Evolutionary conservation across 1,140 invertebrate species (phyloP), one percentile per base, ranked within the genome.

Genomic region (Bombus sibiricus): DNA sequence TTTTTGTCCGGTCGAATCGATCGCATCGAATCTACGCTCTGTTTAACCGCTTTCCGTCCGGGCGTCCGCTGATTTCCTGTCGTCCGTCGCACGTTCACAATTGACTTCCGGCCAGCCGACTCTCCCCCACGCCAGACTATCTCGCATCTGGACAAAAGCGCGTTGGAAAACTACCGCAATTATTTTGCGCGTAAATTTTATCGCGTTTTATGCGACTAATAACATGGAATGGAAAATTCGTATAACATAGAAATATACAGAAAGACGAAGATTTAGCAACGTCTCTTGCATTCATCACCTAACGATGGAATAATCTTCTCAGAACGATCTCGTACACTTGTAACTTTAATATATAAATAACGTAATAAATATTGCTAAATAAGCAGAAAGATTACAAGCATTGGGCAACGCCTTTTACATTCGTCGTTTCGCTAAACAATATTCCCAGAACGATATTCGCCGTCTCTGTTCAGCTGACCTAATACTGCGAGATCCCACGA

Each of bases 11-110:
- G 25, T 68, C 68, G 57, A 69, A 82, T 84, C 74, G 74, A 82
- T 88, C 13, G 72, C 57, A 53, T 39, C 57, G 77, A 74, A 64
- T 71, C 25, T 82, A 90, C 87, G 89, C 87, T 90, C 89, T 89
- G 89, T 89, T 91, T 90, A 91, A 90, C 87, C 53, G 76, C 87
- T 87, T 91, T 89, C 89, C 90, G 87, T 91, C 85, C 89, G 89
- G 82, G 34, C 39, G 57, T 53, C 47, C 57, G 80, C 79, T 72
- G 87, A 90, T 87, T 91, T 91, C 90, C 90, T 84, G 90, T 86
- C 85, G 72, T 37, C 39, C 86, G 81, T 68, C 80, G 85, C 68
- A 13, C 89, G 57, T 83, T 84, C 83, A 91, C 89, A 90, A 90
- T 90, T 84, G 68, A 89, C 89, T 89, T 90, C 89, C 89, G 89